Conservation (phyloP, 1,140 invertebrate species). For the Achroia grisella region DNA sequence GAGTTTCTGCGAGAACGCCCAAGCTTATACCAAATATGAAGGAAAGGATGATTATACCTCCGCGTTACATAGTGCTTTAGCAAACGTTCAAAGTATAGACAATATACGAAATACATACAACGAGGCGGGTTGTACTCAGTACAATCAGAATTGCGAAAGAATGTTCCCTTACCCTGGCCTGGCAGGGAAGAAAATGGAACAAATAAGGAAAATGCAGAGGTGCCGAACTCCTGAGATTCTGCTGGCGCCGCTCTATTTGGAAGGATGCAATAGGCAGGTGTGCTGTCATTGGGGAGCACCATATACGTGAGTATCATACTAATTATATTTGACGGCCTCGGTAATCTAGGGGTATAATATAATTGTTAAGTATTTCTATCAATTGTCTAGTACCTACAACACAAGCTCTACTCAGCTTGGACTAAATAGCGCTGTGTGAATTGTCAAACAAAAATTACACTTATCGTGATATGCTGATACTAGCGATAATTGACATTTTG, state of each 20-base stretch:
- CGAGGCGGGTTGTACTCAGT: slow-evolving; percentile 31
- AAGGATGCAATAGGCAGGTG: slow-evolving; percentile 51
- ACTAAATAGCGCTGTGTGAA: too few relatives aligned
- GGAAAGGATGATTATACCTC: slow-evolving; percentile 47
- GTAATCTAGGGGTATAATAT: too few relatives aligned
- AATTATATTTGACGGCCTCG: neutral
- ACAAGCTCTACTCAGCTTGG: too few relatives aligned
- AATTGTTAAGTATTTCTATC: too few relatives aligned
- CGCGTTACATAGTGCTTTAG: slow-evolving; percentile 33
- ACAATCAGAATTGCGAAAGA: slow-evolving; percentile 42
- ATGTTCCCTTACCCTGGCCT: slow-evolving; percentile 33
- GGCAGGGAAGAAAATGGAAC: slow-evolving; percentile 48
- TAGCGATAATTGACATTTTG: too few relatives aligned
- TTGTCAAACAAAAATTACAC: too few relatives aligned
- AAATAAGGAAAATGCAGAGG: slow-evolving; percentile 68
- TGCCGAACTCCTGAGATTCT: slow-evolving; percentile 85
- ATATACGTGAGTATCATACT: slow-evolving; percentile 44
- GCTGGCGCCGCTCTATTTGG: slow-evolving; percentile 81
- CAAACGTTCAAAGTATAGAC: slow-evolving; percentile 41
- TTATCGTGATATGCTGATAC: too few relatives aligned
- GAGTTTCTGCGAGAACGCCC: slow-evolving; percentile 37
- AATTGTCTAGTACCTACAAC: too few relatives aligned
- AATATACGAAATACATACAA: slow-evolving; percentile 41
- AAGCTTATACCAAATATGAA: slow-evolving; percentile 36
- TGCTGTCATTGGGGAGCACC: slow-evolving; percentile 71